phyloP scores from a whole-genome alignment of 1,140 invertebrate genomes.

The Camponotus pennsylvanicus region DNA sequence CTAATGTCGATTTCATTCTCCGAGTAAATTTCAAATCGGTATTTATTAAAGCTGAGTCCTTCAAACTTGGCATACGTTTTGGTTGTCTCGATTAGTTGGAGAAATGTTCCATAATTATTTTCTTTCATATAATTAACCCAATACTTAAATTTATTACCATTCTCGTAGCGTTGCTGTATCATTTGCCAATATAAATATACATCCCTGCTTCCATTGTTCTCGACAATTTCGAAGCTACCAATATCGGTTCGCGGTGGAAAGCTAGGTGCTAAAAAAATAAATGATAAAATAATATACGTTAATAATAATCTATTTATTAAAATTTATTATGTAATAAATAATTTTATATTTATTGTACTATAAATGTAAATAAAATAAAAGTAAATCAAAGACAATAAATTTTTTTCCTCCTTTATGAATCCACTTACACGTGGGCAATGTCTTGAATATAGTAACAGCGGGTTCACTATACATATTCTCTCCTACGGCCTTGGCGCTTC shows the following conservation, averaged over 20 bases:
- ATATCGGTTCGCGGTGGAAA: conserved; percentile 88
- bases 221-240: conserved; percentile 89
- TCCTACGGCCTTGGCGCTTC: conserved; percentile 84
- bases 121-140: conserved; percentile 81
- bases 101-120: conserved; percentile 74
- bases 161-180: conserved; percentile 88
- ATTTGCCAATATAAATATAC: conserved; percentile 91
- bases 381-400: not conserved
- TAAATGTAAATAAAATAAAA: conserved; percentile 26
- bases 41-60: conserved; percentile 84
- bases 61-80: conserved; percentile 87
- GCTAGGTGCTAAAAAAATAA: conserved; percentile 84
- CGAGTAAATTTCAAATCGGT: conserved; percentile 86
- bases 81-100: conserved; percentile 83
- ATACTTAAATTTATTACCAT: conserved; percentile 87
- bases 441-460: conserved; percentile 87
- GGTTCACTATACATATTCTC: conserved; percentile 89
- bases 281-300: not conserved
- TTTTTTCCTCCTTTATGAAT: not conserved
- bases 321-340: not conserved
- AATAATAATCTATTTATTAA: not conserved
- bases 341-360: not conserved
- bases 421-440: conserved; percentile 86
- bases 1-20: conserved; percentile 88
- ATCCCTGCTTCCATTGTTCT: conserved; percentile 84